These are phyloP conservation scores for Sceloporus undulatus DNA, from an alignment of 2,113 vertebrate genomes.

Conservation along the genomic window DNA sequence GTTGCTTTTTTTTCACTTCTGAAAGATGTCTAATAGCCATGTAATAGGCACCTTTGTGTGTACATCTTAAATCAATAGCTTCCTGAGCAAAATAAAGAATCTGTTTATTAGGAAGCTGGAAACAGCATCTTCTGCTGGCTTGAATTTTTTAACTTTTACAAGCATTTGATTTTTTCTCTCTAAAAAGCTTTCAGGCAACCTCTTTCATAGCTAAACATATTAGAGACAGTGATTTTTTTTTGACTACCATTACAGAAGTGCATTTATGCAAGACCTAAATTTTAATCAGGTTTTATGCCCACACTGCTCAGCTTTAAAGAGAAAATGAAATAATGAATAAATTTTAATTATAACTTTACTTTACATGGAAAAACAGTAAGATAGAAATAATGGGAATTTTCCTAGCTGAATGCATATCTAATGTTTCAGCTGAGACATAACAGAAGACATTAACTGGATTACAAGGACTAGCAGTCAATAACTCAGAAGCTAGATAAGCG, in stretches of 20 bases:
- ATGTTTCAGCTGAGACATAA: slow-evolving; percentile 1
- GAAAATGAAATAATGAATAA: not conserved
- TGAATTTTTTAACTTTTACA: not conserved
- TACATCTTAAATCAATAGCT: not conserved
- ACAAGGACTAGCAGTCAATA: not conserved
- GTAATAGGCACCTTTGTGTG: not conserved
- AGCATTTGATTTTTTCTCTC: not conserved
- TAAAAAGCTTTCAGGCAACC: not conserved
- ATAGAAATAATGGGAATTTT: not conserved
- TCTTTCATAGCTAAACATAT: not conserved
- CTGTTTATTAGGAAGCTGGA: not conserved
- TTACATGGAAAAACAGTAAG: too few relatives aligned
- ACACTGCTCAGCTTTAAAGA: not conserved
- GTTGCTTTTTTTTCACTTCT: not conserved
- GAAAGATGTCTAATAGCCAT: not conserved
- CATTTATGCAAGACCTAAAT: not conserved
- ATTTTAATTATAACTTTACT: too few relatives aligned
- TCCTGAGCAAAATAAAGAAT: not conserved
- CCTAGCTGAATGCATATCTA: not conserved
- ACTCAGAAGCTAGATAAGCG: slow-evolving; percentile 19
- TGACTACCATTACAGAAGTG: not conserved
- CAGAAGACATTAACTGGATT: not conserved
- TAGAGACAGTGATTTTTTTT: not conserved
- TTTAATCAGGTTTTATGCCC: not conserved
- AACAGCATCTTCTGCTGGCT: not conserved